Base-by-base conservation (phyloP, 2,888 invertebrate species). In the Amphimallon solstitiale region DNA sequence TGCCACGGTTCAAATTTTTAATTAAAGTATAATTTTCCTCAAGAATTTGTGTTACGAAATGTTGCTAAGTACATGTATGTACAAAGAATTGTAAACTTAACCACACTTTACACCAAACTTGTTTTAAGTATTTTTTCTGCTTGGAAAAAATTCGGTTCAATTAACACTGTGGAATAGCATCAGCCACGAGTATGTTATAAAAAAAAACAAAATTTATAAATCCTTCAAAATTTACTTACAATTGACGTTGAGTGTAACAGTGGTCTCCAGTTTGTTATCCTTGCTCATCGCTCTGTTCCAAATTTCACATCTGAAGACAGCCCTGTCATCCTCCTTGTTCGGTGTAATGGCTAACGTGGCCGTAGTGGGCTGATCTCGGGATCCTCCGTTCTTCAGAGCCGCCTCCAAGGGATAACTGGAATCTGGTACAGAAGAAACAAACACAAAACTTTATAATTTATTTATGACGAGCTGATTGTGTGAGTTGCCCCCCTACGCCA, bases 261-360 rank as follows among this genome's bases (percentile, higher is more conserved):
- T 89, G 12, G 93, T 88, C 75, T 93, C 93, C 70, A 95, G 84
- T 73, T 92, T 92, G 66, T 90, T 88, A 43, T 91, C 92, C 66
- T 92, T 90, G 0, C 90, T 87, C 89, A 96, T 91, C 71, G 95
- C 96, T 49, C 95, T 86, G 84, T 96, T 96, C 87, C 92, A 91
- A 59, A 96, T 95, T 70, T 92, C 91, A 81, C 96, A 96, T 67
- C 92, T 88, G 83, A 91, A 95, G 59, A 88, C 86, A 66, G 93
- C 91, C 7, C 91, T 90, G 78, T 96, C 95, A 80, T 96, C 95
- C 70, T 93, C 92, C 70, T 92, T 89, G 29, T 88, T 87, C 2
- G 96, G 95, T 68, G 87, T 89, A 72, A 96, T 84, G 23, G 88
- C 85, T 54, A 95, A 84, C 6, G 92, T 91, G 2, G 92, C 90